Evolutionary conservation across 2,797 vertebrate genomes (phyloP), one percentile per base, ranked within the genome.

Genomic region (Coluber constrictor): DNA sequence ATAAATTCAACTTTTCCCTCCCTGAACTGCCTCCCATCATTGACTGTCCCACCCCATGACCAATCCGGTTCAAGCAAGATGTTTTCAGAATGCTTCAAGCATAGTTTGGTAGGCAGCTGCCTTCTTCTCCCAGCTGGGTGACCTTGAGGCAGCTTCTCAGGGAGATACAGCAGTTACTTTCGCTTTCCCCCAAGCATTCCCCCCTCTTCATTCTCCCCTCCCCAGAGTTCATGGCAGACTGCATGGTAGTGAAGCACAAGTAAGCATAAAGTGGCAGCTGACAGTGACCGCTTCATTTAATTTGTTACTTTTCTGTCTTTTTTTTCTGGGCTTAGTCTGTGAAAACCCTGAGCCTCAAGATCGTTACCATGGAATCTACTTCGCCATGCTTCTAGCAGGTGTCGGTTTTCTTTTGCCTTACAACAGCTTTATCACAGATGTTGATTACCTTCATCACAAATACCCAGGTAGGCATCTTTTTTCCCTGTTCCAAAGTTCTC

Each of bases 391-490:
- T 90, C 97, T 99, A 97, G 99, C 99, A 0, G 99, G 99, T 4
- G 99, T 99, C 87, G 99, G 99, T 59, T 99, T 99, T 97, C 98
- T 99, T 93, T 98, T 99, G 95, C 99, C 99, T 0, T 99, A 99
- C 97, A 99, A 99, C 97, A 99, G 99, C 93, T 99, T 99, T 94
- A 99, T 99, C 96, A 99, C 99, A 0, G 99, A 99, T 0, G 99
- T 99, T 92, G 99, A 99, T 96, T 99, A 99, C 95, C 97, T 99
- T 94, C 99, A 99, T 93, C 98, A 99, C 93, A 99, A 99, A 97
- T 99, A 99, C 93, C 97, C 98, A 98, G 99, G 99, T 99, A 95
- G 3, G 5, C 12, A 6, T 23, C 10, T 32, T 7, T 60, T 12
- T 74, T 25, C 1, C 23, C 1, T 51, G 10, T 5, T 1, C 55